Percentiles rank a stretch among this genome's conserved stretches.
These are phyloP conservation scores for Cinclus cinclus DNA, from an alignment of 2,113 vertebrate genomes.

Conservation along the genomic window DNA sequence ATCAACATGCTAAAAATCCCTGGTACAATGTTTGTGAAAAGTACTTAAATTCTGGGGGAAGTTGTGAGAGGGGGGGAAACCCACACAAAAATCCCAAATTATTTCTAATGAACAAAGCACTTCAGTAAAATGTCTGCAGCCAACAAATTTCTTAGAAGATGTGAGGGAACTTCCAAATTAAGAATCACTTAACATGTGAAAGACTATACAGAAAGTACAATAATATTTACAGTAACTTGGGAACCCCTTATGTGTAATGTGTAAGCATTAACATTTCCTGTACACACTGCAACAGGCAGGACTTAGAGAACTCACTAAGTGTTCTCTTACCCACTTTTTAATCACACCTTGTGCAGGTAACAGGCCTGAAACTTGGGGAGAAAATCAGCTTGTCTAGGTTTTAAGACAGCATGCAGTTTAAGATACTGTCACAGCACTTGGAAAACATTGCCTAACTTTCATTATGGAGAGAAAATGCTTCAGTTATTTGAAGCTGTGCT, in stretches of 20 bases:
- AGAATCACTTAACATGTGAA: background rate
- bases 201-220: background rate
- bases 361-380: background rate
- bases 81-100: background rate
- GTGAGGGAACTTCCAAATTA: background rate
- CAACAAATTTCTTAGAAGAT: background rate
- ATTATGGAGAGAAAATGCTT: background rate
- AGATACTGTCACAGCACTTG: background rate
- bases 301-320: background rate
- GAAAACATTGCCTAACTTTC: background rate
- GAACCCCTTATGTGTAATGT: fast-evolving
- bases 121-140: background rate
- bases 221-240: background rate
- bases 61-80: background rate
- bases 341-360: background rate
- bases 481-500: background rate
- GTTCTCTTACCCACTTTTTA: background rate
- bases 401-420: background rate
- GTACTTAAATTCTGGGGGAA: background rate
- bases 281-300: background rate
- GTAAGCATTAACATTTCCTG: background rate
- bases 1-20: background rate
- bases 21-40: background rate
- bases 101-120: background rate
- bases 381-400: background rate